Conservation (phyloP, 2,888 invertebrate genomes). For the Melinaea marsaeus region DNA sequence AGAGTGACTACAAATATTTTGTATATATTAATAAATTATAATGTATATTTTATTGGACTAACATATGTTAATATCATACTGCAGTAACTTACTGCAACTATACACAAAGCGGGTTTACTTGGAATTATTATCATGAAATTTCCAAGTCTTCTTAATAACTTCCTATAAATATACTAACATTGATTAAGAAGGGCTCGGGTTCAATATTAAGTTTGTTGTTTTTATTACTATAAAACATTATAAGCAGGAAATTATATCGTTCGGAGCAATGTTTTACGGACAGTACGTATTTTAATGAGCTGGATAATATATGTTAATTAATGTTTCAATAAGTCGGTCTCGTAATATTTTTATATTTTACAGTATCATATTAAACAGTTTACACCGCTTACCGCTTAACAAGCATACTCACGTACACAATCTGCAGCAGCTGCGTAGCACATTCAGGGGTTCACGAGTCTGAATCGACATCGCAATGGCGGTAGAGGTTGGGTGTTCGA, state of each 20-base stretch:
- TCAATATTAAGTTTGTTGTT: too few relatives aligned
- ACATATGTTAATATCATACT: background rate
- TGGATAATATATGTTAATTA: too few relatives aligned
- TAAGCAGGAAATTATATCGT: background rate
- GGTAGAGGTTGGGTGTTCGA: background rate
- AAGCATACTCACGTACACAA: too few relatives aligned
- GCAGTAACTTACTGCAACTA: background rate
- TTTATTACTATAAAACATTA: background rate
- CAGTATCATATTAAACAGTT: too few relatives aligned
- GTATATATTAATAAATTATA: too few relatives aligned
- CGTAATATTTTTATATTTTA: too few relatives aligned
- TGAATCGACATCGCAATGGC: slow-evolving; percentile 3
- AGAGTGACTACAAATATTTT: too few relatives aligned
- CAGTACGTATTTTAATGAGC: too few relatives aligned
- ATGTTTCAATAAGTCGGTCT: too few relatives aligned
- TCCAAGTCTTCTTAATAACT: slow-evolving; percentile 5
- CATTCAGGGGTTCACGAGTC: background rate
- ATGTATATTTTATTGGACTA: background rate
- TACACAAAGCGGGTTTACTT: background rate
- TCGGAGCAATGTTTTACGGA: background rate
- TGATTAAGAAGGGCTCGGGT: background rate
- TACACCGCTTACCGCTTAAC: too few relatives aligned
- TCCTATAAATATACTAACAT: background rate
- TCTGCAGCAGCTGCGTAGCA: slow-evolving; percentile 1
- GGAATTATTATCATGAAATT: background rate